Evolutionary conservation across 2,113 vertebrate genomes (phyloP), one percentile per base, ranked within the genome.

Genomic region (Athene noctua): DNA sequence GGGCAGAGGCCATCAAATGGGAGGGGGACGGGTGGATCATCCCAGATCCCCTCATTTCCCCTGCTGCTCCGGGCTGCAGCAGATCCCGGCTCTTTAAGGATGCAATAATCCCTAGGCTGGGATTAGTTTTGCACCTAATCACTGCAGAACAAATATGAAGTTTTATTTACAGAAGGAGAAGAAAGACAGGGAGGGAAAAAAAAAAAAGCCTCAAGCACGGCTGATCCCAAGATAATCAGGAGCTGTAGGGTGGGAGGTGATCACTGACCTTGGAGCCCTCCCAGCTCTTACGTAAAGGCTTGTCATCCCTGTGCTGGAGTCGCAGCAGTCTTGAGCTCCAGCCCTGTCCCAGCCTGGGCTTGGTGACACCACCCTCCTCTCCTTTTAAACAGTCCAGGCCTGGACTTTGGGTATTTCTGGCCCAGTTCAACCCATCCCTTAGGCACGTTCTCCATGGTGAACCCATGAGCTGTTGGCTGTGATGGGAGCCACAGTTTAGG

Each of bases 101-200:
- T 96, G 91, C 96, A 96, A 86, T 97, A 94, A 96, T 97, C 95
- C 93, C 74, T 73, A 18, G 94, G 29, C 86, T 58, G 93, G 93
- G 95, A 97, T 97, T 97, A 96, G 84, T 94, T 96, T 97, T 97
- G 96, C 94, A 95, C 95, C 96, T 97, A 93, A 97, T 97, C 96
- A 94, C 92, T 34, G 89, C 86, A 90, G 92, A 94, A 96, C 65
- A 95, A 96, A 96, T 80, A 82, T 0, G 9, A 96, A 95, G 94
- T 96, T 94, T 95, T 96, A 92, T 97, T 97, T 95, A 96, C 94
- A 94, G 94, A 94, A 88, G 62, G 80, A 95, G 90, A 95, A 97
- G 96, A 97, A 95, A 95, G 86, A 59, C 1, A 0, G 19, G 42
- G 38, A 18, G 3, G 49, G 27, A 18, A 19, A 9, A 44, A 40